phyloP scores from a whole-genome alignment of 1,140 invertebrate genomes.

The Drosophila ogumai region DNA sequence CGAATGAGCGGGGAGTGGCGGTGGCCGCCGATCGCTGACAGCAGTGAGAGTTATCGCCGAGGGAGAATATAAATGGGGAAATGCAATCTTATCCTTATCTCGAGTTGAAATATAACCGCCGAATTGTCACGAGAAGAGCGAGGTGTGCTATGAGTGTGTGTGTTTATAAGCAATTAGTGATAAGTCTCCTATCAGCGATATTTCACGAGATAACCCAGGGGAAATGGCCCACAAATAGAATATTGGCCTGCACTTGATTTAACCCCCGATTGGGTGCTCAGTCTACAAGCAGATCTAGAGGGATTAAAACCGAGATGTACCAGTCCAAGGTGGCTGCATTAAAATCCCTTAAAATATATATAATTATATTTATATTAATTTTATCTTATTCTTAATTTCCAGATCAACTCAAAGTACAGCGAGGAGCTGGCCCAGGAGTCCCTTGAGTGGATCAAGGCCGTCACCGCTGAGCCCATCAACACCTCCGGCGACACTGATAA shows the following conservation, averaged over 20 bases:
- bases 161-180: conserved; percentile 71
- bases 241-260: conserved; percentile 36
- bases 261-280: conserved; percentile 29
- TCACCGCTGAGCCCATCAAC: conserved; percentile 92
- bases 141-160: background rate
- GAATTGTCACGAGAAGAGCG: conserved; percentile 37
- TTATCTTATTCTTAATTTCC: conserved; percentile 40
- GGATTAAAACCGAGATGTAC: conserved; percentile 48
- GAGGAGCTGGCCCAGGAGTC: conserved; percentile 95
- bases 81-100: conserved; percentile 69
- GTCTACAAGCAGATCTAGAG: conserved; percentile 28
- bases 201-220: conserved; percentile 48
- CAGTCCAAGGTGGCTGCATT: conserved; percentile 59
- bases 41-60: conserved; percentile 1
- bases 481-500: conserved; percentile 95
- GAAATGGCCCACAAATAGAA: conserved; percentile 41
- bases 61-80: conserved; percentile 11
- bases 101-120: conserved; percentile 57
- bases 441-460: conserved; percentile 94
- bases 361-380: background rate
- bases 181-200: conserved; percentile 63
- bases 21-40: background rate
- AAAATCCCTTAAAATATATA: background rate
- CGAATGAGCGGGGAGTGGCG: conserved; percentile 36
- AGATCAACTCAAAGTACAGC: conserved; percentile 98